phyloP scores from a whole-genome alignment of 2,888 invertebrate genomes.

The Caenorhabditis plicata region DNA sequence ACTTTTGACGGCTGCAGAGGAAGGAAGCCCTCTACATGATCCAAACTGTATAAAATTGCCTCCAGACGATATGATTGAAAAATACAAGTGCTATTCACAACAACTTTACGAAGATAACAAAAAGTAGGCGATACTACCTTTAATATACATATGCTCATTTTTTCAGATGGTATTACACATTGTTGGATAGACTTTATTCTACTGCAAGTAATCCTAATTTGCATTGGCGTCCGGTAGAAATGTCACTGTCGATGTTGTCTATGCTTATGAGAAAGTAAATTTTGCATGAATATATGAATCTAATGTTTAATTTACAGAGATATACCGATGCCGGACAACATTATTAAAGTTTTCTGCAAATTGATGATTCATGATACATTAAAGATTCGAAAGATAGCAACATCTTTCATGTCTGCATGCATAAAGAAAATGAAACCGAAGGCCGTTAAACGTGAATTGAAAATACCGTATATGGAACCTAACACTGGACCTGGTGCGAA shows the following conservation, averaged over 20 bases:
- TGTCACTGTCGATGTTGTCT: constrained; percentile 76
- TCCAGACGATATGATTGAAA: constrained; percentile 1
- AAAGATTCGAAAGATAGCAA: constrained; percentile 73
- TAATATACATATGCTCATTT: background rate
- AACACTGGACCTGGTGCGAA: constrained; percentile 51
- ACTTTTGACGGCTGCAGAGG: constrained; percentile 17
- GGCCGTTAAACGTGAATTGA: constrained; percentile 47
- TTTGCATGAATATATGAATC: background rate
- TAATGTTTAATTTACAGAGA: constrained; percentile 69
- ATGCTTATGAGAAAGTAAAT: constrained; percentile 72
- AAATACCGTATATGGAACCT: constrained; percentile 23
- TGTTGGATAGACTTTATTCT: constrained; percentile 34
- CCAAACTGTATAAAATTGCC: constrained; percentile 7
- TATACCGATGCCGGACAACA: constrained; percentile 71
- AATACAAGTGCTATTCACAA: constrained; percentile 13
- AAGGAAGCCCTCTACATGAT: constrained; percentile 15
- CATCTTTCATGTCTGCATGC: constrained; percentile 52
- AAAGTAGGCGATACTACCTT: constrained; percentile 1
- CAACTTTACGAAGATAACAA: constrained; percentile 16
- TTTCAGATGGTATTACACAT: constrained; percentile 27
- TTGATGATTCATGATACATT: constrained; percentile 79
- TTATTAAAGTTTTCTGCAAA: constrained; percentile 74
- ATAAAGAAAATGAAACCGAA: constrained; percentile 58
- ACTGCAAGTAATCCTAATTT: constrained; percentile 42
- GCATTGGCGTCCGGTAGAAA: constrained; percentile 81